These are phyloP conservation scores for Craniophora ligustri DNA, from an alignment of 2,888 invertebrate genomes.

Conservation along the genomic window DNA sequence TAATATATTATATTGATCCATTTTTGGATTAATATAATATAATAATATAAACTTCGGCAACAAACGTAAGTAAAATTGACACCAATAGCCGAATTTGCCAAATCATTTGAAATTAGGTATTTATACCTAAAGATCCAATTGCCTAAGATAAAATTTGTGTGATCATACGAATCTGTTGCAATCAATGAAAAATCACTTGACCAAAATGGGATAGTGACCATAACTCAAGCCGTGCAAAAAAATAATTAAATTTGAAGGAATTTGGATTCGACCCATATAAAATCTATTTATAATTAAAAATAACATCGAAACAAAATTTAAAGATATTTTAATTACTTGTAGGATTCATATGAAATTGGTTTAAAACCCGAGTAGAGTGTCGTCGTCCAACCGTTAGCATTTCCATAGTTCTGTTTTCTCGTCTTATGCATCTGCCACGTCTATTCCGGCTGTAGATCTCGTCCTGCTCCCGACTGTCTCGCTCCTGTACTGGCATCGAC, in stretches of 20 bases:
- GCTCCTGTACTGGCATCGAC: slow-evolving; percentile 64
- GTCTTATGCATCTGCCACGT: slow-evolving; percentile 77
- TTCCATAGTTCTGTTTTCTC: slow-evolving; percentile 73
- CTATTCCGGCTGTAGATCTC: slow-evolving; percentile 59
- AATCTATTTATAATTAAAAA: no score
- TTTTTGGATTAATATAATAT: no score
- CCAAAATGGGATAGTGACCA: no score
- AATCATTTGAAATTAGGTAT: background rate
- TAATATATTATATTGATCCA: no score
- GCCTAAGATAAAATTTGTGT: no score
- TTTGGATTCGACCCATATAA: no score
- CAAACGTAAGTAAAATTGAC: slow-evolving; percentile 8
- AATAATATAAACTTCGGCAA: no score
- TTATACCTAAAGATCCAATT: no score
- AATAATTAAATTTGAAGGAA: no score
- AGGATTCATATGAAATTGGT: background rate
- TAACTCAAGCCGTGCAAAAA: no score
- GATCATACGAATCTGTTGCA: no score
- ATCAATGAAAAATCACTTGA: no score
- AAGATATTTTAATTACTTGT: background rate
- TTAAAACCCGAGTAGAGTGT: slow-evolving; percentile 60
- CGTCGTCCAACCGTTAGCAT: slow-evolving; percentile 71
- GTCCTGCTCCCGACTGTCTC: slow-evolving; percentile 48
- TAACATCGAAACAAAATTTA: background rate
- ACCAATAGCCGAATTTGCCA: background rate